phyloP scores from a whole-genome alignment of 2,113 vertebrate genomes.

The Ictalurus furcatus region DNA sequence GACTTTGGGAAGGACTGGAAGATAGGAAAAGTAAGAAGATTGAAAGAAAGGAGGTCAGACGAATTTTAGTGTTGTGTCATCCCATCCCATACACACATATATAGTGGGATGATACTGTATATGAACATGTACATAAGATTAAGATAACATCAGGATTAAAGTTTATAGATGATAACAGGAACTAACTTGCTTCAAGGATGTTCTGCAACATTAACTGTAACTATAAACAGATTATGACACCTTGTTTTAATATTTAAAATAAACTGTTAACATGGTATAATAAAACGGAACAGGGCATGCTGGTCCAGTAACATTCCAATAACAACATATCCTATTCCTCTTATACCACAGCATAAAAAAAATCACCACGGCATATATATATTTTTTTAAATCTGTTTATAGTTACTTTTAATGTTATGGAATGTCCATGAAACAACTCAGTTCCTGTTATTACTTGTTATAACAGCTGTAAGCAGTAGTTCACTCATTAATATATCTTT shows the following conservation, averaged over 20 bases:
- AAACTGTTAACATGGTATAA: background rate
- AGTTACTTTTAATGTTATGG: background rate
- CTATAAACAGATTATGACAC: background rate
- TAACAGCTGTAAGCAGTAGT: background rate
- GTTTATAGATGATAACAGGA: background rate
- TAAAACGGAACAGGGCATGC: background rate
- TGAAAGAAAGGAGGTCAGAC: background rate
- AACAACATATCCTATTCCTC: background rate
- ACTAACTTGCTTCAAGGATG: background rate
- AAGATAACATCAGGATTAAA: background rate
- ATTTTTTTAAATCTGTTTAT: background rate
- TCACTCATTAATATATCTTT: background rate
- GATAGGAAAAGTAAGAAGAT: background rate
- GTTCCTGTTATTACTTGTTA: background rate
- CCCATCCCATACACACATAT: background rate
- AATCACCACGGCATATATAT: background rate
- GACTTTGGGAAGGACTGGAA: conserved; percentile 64
- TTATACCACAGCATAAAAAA: background rate
- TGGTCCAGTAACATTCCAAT: background rate
- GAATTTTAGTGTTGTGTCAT: background rate
- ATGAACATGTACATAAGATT: background rate
- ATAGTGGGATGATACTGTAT: background rate
- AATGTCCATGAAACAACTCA: background rate
- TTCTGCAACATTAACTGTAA: background rate
- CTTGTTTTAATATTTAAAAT: background rate